Conservation (phyloP, 2,888 invertebrate species). For the Hypomecis atomaria region DNA sequence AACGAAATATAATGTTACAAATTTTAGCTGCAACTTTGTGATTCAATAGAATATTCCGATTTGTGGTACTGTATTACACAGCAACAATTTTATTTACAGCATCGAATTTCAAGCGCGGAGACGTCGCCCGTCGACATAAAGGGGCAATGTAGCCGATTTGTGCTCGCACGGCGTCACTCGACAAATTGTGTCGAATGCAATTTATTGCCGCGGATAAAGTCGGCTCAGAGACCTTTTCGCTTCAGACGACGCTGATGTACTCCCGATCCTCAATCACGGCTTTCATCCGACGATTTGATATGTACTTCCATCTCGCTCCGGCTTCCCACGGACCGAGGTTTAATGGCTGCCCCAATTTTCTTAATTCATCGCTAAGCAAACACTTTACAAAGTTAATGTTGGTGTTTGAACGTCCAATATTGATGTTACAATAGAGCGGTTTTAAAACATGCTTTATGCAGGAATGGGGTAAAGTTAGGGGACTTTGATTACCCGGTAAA, state of each 20-base stretch:
- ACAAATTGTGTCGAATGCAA: conserved; percentile 61
- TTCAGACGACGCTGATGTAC: conserved; percentile 51
- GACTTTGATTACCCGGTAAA: background rate
- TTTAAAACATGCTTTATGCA: conserved; percentile 9
- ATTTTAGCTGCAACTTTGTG: conserved; percentile 7
- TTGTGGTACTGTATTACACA: conserved; percentile 14
- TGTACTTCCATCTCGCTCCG: conserved; percentile 23
- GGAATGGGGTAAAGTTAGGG: background rate
- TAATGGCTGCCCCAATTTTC: conserved; percentile 39
- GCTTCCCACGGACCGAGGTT: conserved; percentile 42
- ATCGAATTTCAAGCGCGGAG: conserved; percentile 21
- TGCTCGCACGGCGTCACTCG: conserved; percentile 41
- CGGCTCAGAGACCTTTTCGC: conserved; percentile 46
- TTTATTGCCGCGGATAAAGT: conserved; percentile 57
- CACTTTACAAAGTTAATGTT: conserved; percentile 30
- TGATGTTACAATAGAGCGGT: conserved; percentile 31
- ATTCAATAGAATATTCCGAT: conserved; percentile 16
- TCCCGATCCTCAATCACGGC: conserved; percentile 52
- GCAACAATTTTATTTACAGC: conserved; percentile 26
- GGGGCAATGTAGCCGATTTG: conserved; percentile 39
- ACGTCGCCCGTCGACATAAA: conserved; percentile 30
- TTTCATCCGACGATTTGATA: conserved; percentile 32
- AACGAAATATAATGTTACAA: conserved; percentile 7
- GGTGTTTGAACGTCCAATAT: conserved; percentile 30
- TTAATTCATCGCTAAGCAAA: conserved; percentile 25